Evolutionary conservation across 2,113 vertebrate genomes (phyloP), one percentile per base, ranked within the genome.

Genomic region (Panthera tigris): DNA sequence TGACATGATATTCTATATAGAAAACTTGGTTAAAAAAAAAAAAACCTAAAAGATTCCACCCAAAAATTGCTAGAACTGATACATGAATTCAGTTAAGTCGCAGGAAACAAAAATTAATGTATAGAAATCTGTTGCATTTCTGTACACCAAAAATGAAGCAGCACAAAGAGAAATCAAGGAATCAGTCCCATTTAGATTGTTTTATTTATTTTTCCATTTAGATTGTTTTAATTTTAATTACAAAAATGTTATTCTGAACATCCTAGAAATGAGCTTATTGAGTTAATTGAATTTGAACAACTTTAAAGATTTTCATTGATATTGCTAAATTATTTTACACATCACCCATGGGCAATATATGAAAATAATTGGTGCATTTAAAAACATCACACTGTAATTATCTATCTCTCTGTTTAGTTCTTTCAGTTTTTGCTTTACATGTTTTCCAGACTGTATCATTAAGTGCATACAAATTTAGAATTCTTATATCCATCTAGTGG

Each of bases 211-310:
- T 57, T 57, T 57, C 12, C 12, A 65, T 31, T 65, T 65, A 65
- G 63, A 29, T 29, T 65, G 63, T 89, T 89, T 66, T 71, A 9
- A 76, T 79, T 89, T 95, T 89, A 83, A 50, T 76, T 63, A 65
- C 55, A n/a, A 95, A 95, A 73, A 79, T 93, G 23, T 79, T n/a
- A 71, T 79, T 92, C n/a, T 73, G 25, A 89, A 78, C 33, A 61
- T 69, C 50, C 61, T 71, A 36, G 66, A 78, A 83, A 78, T 95
- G 29, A 27, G 61, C 61, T 68, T 63, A 63, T 5, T 74, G 41
- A 69, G n/a, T 81, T 82, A 55, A 55, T 10, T 74, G 71, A 21
- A 1, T 81, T 74, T 76, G 57, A 74, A 68, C 66, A 81, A 82
- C 61, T 57, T 61, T 80, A 68, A 91, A 84, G 25, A 29, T 95